Evolutionary conservation across 92 coral and sea anemone species (phyloP).

Genomic region (Siderastrea siderea): DNA sequence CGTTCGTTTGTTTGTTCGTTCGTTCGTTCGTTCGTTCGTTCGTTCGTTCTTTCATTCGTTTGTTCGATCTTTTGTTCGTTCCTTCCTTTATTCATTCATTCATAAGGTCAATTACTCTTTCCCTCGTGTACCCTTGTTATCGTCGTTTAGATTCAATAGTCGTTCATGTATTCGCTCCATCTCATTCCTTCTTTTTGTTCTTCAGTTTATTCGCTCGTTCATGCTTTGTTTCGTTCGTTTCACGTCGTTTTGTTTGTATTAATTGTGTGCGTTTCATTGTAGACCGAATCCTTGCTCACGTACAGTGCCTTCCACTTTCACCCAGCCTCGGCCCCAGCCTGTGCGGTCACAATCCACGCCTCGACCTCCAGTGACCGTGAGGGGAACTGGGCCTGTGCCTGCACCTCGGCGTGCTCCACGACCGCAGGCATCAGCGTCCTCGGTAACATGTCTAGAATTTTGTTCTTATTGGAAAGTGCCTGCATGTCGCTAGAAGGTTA

Average conservation of each 20-base stretch:
- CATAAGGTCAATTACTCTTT: too few species aligned
- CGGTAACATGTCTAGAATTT: not conserved
- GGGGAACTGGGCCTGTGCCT: not conserved
- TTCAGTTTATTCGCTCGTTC: not conserved
- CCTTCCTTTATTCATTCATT: too few species aligned
- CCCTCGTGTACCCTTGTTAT: too few species aligned
- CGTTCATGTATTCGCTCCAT: not conserved
- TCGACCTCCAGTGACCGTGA: not conserved
- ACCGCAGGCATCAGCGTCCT: not conserved
- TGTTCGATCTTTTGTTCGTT: too few species aligned
- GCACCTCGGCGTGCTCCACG: not conserved
- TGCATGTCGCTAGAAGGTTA: too few species aligned
- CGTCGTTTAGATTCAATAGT: too few species aligned
- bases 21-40: too few species aligned
- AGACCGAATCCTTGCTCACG: not conserved
- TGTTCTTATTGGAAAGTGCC: too few species aligned
- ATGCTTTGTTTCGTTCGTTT: not conserved
- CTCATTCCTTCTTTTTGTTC: not conserved
- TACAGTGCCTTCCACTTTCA: not conserved
- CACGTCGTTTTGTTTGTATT: not conserved
- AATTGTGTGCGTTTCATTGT: not conserved
- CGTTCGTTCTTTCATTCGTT: too few species aligned
- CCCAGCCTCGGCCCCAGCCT: slow-evolving; percentile 30
- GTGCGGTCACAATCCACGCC: not conserved
- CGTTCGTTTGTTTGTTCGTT: too few species aligned